Percentiles rank a stretch among this genome's conserved stretches.
Evolutionary conservation across 2,113 vertebrate species (phyloP).

Genomic region (Malaclemys terrapin): DNA sequence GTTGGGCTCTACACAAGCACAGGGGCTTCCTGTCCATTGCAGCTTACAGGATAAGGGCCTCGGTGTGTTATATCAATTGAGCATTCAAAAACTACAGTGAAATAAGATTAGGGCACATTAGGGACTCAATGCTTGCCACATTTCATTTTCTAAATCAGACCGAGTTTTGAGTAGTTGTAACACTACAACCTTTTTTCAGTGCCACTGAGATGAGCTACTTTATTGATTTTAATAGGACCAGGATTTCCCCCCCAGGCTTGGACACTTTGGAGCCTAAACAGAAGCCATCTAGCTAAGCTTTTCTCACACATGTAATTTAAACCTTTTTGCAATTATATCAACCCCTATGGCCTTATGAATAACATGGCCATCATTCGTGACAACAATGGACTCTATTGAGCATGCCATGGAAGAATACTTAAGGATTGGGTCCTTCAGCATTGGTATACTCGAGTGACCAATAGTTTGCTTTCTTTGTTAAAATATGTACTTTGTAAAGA

Average conservation of each 20-base stretch:
- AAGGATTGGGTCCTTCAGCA: neutral
- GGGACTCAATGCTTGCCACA: neutral
- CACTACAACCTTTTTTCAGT: neutral
- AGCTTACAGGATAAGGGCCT: slow-evolving; percentile 1
- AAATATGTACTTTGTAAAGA: neutral
- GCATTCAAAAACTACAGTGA: neutral
- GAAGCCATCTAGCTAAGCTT: neutral
- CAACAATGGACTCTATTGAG: neutral
- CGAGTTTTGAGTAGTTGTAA: neutral
- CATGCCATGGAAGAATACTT: neutral
- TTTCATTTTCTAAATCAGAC: neutral
- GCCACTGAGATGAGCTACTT: neutral
- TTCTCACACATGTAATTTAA: neutral
- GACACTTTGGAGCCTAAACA: neutral
- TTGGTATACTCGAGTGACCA: neutral
- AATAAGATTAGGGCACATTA: neutral
- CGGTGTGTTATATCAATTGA: neutral
- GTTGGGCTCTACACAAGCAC: neutral
- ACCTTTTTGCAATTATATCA: neutral
- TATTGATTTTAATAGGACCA: neutral
- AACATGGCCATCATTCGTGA: neutral
- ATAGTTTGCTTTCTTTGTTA: neutral
- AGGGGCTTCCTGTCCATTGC: neutral
- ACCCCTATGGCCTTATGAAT: neutral
- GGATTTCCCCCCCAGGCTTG: fast-evolving